These are phyloP conservation scores for Sardinella longiceps DNA, from an alignment of 2,797 vertebrate species.

Conservation along the genomic window DNA sequence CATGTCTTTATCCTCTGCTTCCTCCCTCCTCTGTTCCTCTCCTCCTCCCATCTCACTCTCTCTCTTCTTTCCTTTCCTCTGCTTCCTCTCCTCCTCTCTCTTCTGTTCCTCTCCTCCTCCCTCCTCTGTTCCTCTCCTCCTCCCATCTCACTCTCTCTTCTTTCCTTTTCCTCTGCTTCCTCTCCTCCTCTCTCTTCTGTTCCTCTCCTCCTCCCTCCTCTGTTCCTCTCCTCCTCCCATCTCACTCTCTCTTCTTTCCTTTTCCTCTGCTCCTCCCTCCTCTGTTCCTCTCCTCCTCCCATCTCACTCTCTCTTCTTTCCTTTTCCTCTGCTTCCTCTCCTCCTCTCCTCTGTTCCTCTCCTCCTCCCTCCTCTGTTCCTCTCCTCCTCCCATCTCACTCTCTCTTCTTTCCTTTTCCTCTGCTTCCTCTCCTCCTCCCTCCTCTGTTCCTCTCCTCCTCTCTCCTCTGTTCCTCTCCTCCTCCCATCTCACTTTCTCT, in stretches of 20 bases:
- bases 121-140: too few species aligned
- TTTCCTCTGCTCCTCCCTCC: constrained; percentile 44
- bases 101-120: not conserved
- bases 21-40: not conserved
- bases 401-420: too few species aligned
- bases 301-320: too few species aligned
- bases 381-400: constrained; percentile 32
- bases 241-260: constrained; percentile 57
- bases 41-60: too few species aligned
- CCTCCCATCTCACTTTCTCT: too few species aligned
- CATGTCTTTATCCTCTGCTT: not conserved
- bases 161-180: constrained; percentile 55
- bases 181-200: constrained; percentile 56
- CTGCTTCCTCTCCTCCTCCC: constrained; percentile 33
- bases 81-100: constrained; percentile 55
- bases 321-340: constrained; percentile 10
- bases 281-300: not conserved
- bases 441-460: too few species aligned
- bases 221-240: too few species aligned
- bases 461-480: constrained; percentile 1
- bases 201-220: constrained; percentile 63
- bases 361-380: not conserved
- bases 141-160: not conserved
- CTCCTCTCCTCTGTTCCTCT: constrained; percentile 20
- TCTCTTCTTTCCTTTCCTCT: not conserved